A percentile compares a stretch with the other conserved stretches of the same genome.
Conservation (phyloP, 2,113 vertebrate species). For the Seriola dumerili region DNA sequence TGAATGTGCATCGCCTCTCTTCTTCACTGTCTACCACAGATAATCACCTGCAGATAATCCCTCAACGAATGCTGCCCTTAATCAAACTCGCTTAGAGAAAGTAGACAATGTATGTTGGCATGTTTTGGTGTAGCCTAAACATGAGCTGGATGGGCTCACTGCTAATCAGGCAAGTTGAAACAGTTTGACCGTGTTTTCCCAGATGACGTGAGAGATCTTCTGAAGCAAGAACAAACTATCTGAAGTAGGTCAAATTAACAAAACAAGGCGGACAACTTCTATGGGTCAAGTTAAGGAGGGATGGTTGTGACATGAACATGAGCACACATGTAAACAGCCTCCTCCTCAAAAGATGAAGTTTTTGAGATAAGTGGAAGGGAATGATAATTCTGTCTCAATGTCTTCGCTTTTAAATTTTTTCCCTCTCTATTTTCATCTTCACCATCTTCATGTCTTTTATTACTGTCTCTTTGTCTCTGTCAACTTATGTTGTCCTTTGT, state of each 20-base stretch:
- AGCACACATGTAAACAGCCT: constrained; percentile 2
- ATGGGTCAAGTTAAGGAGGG: constrained; percentile 29
- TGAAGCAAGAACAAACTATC: constrained; percentile 29
- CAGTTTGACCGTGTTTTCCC: constrained; percentile 10
- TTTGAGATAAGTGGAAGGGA: constrained; percentile 8
- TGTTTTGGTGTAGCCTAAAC: constrained; percentile 56
- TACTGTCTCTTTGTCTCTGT: too few species aligned
- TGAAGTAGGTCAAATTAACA: constrained; percentile 22
- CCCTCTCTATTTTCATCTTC: too few species aligned
- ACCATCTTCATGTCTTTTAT: too few species aligned
- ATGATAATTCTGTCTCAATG: too few species aligned
- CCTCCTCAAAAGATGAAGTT: constrained; percentile 17
- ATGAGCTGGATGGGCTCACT: constrained; percentile 18
- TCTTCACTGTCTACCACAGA: constrained; percentile 52
- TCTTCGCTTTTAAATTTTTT: too few species aligned
- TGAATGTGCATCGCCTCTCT: constrained; percentile 58
- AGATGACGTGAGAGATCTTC: constrained; percentile 3
- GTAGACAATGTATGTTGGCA: constrained; percentile 54
- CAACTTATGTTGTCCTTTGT: too few species aligned
- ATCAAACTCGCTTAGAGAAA: constrained; percentile 74
- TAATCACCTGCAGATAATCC: constrained; percentile 80
- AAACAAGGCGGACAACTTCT: constrained; percentile 24
- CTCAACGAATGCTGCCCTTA: constrained; percentile 61
- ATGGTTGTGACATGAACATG: constrained; percentile 20
- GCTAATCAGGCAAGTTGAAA: constrained; percentile 47